Conservation (phyloP, 2,113 vertebrate species). For the Polyodon spathula region DNA sequence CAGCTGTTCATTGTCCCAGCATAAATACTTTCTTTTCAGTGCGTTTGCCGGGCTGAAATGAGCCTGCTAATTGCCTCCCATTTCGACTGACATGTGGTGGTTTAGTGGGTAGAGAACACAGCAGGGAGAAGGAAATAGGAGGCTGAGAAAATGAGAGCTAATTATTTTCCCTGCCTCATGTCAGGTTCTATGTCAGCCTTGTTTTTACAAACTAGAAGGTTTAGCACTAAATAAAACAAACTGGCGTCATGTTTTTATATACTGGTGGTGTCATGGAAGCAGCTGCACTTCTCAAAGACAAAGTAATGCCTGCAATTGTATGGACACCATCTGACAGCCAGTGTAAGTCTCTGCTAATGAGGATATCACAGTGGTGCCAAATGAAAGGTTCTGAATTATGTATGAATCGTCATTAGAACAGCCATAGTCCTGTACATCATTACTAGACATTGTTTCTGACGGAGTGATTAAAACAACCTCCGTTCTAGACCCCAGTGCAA, state of each 20-base stretch:
- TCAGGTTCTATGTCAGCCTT: slow-evolving; percentile 99
- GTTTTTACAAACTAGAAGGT: slow-evolving; percentile 99
- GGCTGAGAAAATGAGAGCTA: slow-evolving; percentile 99
- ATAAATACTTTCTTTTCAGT: slow-evolving; percentile 99
- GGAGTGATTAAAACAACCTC: slow-evolving; percentile 96
- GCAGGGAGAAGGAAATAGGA: slow-evolving; percentile 99
- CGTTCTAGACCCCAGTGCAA: slow-evolving; percentile 78
- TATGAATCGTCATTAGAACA: slow-evolving; percentile 99
- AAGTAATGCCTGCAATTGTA: slow-evolving; percentile 99
- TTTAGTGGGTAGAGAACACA: slow-evolving; percentile 99
- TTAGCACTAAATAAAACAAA: slow-evolving; percentile 99
- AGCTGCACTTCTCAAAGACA: slow-evolving; percentile 99
- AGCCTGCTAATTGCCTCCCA: slow-evolving; percentile 99
- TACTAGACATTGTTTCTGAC: slow-evolving; percentile 99
- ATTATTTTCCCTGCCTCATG: slow-evolving; percentile 99
- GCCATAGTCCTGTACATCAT: slow-evolving; percentile 98
- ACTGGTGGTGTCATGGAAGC: slow-evolving; percentile 99
- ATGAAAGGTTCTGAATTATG: slow-evolving; percentile 99
- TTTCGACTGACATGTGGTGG: slow-evolving; percentile 99
- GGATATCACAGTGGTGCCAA: slow-evolving; percentile 99
- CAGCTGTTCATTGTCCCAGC: slow-evolving; percentile 99
- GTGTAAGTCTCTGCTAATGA: slow-evolving; percentile 98
- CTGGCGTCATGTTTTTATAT: slow-evolving; percentile 96
- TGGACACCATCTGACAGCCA: slow-evolving; percentile 99
- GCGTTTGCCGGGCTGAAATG: slow-evolving; percentile 99